phyloP scores from a whole-genome alignment of 2,113 vertebrate genomes.

The Xiphophorus maculatus region DNA sequence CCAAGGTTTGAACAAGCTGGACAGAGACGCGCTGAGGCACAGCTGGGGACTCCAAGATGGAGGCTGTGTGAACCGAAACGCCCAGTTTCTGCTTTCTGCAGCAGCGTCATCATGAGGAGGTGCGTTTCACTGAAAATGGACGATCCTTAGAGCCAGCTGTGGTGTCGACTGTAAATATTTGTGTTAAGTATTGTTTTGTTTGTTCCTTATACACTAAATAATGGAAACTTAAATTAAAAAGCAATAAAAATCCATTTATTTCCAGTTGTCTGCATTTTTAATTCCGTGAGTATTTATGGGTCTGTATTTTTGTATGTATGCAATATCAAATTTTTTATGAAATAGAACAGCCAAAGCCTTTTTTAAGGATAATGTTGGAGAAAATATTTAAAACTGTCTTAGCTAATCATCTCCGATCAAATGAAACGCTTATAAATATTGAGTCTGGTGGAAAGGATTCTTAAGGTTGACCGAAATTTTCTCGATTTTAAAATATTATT shows the following conservation, averaged over 20 bases:
- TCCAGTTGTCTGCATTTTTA: neutral
- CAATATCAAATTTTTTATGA: no score
- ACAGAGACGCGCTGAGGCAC: slow-evolving; percentile 63
- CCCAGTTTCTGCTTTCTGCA: slow-evolving; percentile 69
- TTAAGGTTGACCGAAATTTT: no score
- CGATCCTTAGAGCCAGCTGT: neutral
- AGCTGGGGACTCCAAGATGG: slow-evolving; percentile 47
- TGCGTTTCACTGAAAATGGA: neutral
- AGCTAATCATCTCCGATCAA: no score
- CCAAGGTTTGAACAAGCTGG: slow-evolving; percentile 74
- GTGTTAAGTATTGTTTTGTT: neutral
- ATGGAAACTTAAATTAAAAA: slow-evolving; percentile 20
- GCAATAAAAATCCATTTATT: neutral
- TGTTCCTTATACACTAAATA: neutral
- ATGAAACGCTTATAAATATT: no score
- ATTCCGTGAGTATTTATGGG: neutral
- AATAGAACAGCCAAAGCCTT: no score
- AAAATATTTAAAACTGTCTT: no score
- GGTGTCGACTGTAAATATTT: neutral
- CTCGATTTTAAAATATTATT: no score
- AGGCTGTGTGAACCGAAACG: slow-evolving; percentile 51
- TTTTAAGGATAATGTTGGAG: no score
- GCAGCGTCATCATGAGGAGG: neutral
- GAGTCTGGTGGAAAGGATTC: no score
- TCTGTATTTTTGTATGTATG: neutral